phyloP scores from a whole-genome alignment of 23 tunicate species.

The Styela plicata region DNA sequence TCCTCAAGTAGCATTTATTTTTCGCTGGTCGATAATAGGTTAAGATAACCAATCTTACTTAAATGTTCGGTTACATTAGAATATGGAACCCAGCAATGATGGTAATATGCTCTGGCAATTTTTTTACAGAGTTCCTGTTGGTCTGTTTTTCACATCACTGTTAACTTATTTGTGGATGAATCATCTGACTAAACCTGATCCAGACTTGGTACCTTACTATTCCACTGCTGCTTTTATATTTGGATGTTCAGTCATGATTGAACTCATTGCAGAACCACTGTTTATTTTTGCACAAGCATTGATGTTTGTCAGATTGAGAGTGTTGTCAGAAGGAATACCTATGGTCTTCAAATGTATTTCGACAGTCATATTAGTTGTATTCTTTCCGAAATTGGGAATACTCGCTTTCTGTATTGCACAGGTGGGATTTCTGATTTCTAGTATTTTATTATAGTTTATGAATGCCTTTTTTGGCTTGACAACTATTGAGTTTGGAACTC shows the following conservation, averaged over 20 bases:
- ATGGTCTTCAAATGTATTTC: slow-evolving; percentile 62
- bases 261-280: slow-evolving; percentile 69
- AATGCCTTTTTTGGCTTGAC: too few species aligned
- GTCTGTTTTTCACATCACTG: slow-evolving; percentile 40
- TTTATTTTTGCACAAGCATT: slow-evolving; percentile 69
- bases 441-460: too few species aligned
- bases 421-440: slow-evolving; percentile 35
- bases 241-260: slow-evolving; percentile 67
- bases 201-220: slow-evolving; percentile 35
- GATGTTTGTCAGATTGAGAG: slow-evolving; percentile 76
- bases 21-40: too few species aligned
- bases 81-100: neutral
- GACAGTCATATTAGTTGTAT: slow-evolving; percentile 45
- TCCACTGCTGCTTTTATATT: slow-evolving; percentile 40
- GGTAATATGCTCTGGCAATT: too few species aligned
- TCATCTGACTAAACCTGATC: slow-evolving; percentile 61
- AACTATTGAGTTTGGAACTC: too few species aligned
- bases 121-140: slow-evolving; percentile 75
- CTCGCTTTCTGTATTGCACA: slow-evolving; percentile 54
- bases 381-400: slow-evolving; percentile 70
- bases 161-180: slow-evolving; percentile 43
- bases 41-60: too few species aligned
- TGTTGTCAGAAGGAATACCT: slow-evolving; percentile 66
- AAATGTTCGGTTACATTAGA: too few species aligned
- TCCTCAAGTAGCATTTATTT: too few species aligned